A percentile compares a stretch with the other conserved stretches of the same genome.
phyloP scores from a whole-genome alignment of 2,113 vertebrate species.

The Eidolon helvum region DNA sequence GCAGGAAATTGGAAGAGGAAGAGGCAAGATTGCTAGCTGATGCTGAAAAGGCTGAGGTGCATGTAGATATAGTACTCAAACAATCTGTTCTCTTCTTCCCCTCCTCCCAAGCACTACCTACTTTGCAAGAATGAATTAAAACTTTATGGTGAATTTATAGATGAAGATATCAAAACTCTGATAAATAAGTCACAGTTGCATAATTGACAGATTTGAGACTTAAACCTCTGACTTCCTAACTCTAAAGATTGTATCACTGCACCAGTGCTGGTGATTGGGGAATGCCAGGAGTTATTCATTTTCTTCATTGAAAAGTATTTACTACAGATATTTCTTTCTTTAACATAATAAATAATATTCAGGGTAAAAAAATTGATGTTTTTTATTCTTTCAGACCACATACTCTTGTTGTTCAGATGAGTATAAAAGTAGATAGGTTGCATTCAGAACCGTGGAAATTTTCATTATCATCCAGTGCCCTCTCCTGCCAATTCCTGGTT shows the following conservation, averaged over 20 bases:
- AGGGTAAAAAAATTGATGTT: not conserved
- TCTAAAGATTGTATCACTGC: not conserved
- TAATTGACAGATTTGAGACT: not conserved
- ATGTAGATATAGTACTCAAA: not conserved
- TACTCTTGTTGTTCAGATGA: not conserved
- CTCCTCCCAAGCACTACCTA: not conserved
- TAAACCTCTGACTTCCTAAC: not conserved
- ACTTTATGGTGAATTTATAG: not conserved
- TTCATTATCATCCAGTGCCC: not conserved
- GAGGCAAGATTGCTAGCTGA: not conserved
- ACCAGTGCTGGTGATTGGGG: not conserved
- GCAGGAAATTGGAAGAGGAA: not conserved
- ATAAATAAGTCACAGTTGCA: not conserved
- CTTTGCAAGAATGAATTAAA: not conserved
- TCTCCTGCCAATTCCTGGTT: not conserved
- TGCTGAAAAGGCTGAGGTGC: not conserved
- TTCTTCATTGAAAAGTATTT: not conserved
- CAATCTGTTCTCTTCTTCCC: not conserved
- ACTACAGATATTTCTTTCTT: not conserved
- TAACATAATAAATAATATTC: slow-evolving; percentile 17
- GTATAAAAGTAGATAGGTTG: not conserved
- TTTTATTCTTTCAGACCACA: not conserved
- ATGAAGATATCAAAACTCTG: not conserved
- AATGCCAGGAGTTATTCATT: not conserved
- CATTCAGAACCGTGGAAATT: not conserved